A percentile compares a stretch with the other conserved stretches of the same genome.
These are phyloP conservation scores for Athrips mouffetella DNA, from an alignment of 2,888 invertebrate species.

Conservation along the genomic window DNA sequence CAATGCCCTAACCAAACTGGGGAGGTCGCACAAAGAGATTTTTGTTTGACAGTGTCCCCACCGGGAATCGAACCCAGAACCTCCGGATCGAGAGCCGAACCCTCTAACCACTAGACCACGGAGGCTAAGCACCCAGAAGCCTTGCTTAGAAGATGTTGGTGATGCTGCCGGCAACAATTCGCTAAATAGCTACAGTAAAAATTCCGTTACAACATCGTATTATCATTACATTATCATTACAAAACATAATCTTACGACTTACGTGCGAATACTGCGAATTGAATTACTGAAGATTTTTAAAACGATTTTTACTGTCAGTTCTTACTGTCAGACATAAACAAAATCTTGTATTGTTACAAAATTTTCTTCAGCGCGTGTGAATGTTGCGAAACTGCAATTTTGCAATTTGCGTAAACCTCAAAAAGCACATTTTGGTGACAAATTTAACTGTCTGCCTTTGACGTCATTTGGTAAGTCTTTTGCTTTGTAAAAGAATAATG, in stretches of 20 bases:
- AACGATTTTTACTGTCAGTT: background rate
- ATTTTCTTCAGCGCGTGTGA: background rate
- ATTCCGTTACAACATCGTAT: background rate
- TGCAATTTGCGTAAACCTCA: background rate
- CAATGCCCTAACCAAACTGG: too few relatives aligned
- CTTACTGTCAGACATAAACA: conserved; percentile 1
- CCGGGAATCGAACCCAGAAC: too few relatives aligned
- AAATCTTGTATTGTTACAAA: background rate
- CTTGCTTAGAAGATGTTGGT: too few relatives aligned
- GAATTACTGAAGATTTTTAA: too few relatives aligned
- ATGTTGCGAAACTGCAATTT: background rate
- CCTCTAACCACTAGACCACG: too few relatives aligned
- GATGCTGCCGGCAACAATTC: too few relatives aligned
- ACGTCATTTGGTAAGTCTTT: conserved; percentile 5
- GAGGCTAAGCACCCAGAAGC: too few relatives aligned
- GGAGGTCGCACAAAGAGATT: too few relatives aligned
- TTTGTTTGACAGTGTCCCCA: too few relatives aligned
- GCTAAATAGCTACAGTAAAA: too few relatives aligned
- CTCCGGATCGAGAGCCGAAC: too few relatives aligned
- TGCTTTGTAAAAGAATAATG: conserved; percentile 7
- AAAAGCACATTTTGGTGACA: background rate
- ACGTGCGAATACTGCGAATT: background rate
- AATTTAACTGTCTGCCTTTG: background rate
- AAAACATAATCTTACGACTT: background rate
- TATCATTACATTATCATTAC: conserved; percentile 2